Evolutionary conservation across 2,888 invertebrate genomes (phyloP), one percentile per base, ranked within the genome.

Genomic region (Sinhomidia bicolor): DNA sequence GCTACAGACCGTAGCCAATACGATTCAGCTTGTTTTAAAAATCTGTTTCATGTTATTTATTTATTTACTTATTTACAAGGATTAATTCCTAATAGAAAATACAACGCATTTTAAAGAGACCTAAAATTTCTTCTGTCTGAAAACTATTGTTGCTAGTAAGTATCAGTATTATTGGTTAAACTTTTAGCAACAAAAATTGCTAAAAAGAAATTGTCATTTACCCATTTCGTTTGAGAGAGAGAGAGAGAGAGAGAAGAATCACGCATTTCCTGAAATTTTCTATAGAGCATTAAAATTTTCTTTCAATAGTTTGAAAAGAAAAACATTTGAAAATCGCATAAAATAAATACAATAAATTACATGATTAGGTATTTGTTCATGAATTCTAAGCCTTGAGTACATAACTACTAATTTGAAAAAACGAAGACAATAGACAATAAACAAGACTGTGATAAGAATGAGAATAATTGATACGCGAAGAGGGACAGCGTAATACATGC

Each of bases 341-440:
- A n/a, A n/a, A n/a, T n/a, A n/a, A n/a, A n/a, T n/a, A n/a, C n/a
- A n/a, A n/a, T n/a, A n/a, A 57, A 57, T 54, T 54, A 17, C 14
- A 17, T n/a, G 17, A 54, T 54, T 54, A 17, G 7, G 20, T 17
- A 3, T 54, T 12, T 54, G 17, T 54, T 17, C 14, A 17, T n/a
- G 54, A 54, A 54, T 20, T 54, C 20, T n/a, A 17, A 54, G n/a
- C n/a, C n/a, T n/a, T n/a, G n/a, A n/a, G 1, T 54, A 54, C 7
- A 7, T 54, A 17, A 17, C 47, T n/a, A 47, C 47, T 47, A 9
- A 14, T 14, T 47, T 47, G 2, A 2, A 47, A 47, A 9, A 47
- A 47, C 14, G 47, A n/a, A 36, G 71, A 82, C 82, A 82, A 82
- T 82, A 29, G 54, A 20, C 82, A 68, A 82, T 82, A 82, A 82